Evolutionary conservation across 2,797 vertebrate genomes (phyloP), one percentile per base, ranked within the genome.

Genomic region (Delichon dasypus): DNA sequence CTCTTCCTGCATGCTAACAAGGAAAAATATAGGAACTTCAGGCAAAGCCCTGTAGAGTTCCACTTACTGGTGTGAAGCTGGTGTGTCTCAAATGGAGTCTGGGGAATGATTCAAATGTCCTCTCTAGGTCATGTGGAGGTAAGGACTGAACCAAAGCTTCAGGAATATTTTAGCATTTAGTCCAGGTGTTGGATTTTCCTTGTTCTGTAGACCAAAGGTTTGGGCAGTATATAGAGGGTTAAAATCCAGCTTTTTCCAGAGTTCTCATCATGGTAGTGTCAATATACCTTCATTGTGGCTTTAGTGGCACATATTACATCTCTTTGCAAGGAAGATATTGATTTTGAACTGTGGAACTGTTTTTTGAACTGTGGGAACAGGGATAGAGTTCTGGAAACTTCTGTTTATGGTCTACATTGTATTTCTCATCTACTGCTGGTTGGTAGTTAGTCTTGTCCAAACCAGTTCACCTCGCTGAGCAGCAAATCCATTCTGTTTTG

Each of bases 321-420:
- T n/a, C 13, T 50, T 71, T 58, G 4, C 12, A 23, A 34, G 18
- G 27, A 54, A 50, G 11, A 13, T 42, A 14, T 16, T 64, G 51
- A 85, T 25, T 87, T 38, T 66, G n/a, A 61, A 44, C 42, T 32
- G 3, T 42, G 17, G 22, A n/a, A n/a, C n/a, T n/a, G n/a, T n/a
- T n/a, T 25, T 87, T 38, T 66, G n/a, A 61, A 44, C 42, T 32
- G 3, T 42, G 17, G 22, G 62, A 44, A 16, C 10, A 50, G 38
- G 9, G 67, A 19, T 4, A 26, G 42, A 38, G 15, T 66, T n/a
- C 32, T 66, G 10, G 30, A 7, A 57, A 21, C 9, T 47, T 45
- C 32, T 68, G 2, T 30, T 67, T 78, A 15, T 70, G 8, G 4
- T 48, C 22, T 53, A 2, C 1, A 0, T 30, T 50, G 7, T 12